phyloP scores from a whole-genome alignment of 92 coral and sea anemone species.

The Actinostola sp. region DNA sequence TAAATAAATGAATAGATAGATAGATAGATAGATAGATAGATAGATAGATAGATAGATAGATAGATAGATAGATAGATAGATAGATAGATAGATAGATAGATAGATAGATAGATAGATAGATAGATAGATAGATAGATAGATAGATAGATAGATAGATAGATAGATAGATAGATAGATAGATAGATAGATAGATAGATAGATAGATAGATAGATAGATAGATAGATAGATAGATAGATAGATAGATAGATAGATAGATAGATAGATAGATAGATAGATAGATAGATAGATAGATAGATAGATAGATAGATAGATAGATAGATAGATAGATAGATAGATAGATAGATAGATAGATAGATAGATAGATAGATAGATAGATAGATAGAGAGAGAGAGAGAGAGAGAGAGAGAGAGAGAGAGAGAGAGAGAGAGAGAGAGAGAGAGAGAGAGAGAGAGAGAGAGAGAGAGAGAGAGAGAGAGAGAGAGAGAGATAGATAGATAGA shows the following conservation, averaged over 20 bases:
- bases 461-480: not conserved
- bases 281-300: not conserved
- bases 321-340: not conserved
- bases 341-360: not conserved
- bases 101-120: not conserved
- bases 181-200: not conserved
- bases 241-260: not conserved
- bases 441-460: not conserved
- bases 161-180: not conserved
- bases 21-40: not conserved
- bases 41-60: not conserved
- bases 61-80: not conserved
- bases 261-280: not conserved
- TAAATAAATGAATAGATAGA: not conserved
- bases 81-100: not conserved
- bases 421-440: not conserved
- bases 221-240: not conserved
- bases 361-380: not conserved
- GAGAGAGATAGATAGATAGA: not conserved
- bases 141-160: not conserved
- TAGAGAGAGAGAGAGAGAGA: not conserved
- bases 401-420: too few relatives aligned
- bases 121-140: not conserved
- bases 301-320: not conserved
- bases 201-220: not conserved